These are phyloP conservation scores for Camptogramma bilineatum DNA, from an alignment of 2,888 invertebrate species.

Conservation along the genomic window DNA sequence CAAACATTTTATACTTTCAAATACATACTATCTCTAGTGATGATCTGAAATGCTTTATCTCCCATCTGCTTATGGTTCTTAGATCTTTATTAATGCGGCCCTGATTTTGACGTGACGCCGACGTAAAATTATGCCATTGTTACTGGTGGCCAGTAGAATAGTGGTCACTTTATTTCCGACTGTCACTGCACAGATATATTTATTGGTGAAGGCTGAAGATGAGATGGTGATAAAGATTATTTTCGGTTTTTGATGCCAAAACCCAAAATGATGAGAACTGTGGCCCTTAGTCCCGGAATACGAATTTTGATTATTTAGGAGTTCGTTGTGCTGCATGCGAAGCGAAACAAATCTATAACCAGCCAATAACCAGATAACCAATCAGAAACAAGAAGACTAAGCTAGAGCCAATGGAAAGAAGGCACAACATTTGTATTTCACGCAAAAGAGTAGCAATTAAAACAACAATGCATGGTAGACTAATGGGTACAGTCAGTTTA, in stretches of 20 bases:
- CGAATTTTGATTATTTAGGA: constrained; percentile 21
- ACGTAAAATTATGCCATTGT: constrained; percentile 79
- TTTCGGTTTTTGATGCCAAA: constrained; percentile 56
- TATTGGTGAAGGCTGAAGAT: constrained; percentile 68
- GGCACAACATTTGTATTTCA: not conserved
- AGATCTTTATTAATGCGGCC: constrained; percentile 83
- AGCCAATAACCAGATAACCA: not conserved
- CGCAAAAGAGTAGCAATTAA: constrained; percentile 9
- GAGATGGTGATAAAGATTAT: constrained; percentile 74
- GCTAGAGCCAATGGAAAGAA: not conserved
- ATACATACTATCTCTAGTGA: constrained; percentile 81
- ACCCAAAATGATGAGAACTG: constrained; percentile 47
- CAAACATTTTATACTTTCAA: constrained; percentile 86
- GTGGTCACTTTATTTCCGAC: constrained; percentile 66
- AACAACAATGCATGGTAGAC: constrained; percentile 17
- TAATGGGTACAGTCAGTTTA: constrained; percentile 13
- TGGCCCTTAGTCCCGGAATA: constrained; percentile 41
- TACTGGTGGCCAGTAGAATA: constrained; percentile 38
- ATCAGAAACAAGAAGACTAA: not conserved
- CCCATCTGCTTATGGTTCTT: constrained; percentile 77
- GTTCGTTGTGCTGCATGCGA: constrained; percentile 1
- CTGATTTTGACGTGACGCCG: constrained; percentile 66
- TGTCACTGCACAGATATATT: constrained; percentile 74
- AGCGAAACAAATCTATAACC: not conserved
- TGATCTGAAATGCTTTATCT: constrained; percentile 81